A percentile compares a stretch with the other conserved stretches of the same genome.
These are phyloP conservation scores for Rhipidura dahli DNA, from an alignment of 2,113 vertebrate species.

Conservation along the genomic window DNA sequence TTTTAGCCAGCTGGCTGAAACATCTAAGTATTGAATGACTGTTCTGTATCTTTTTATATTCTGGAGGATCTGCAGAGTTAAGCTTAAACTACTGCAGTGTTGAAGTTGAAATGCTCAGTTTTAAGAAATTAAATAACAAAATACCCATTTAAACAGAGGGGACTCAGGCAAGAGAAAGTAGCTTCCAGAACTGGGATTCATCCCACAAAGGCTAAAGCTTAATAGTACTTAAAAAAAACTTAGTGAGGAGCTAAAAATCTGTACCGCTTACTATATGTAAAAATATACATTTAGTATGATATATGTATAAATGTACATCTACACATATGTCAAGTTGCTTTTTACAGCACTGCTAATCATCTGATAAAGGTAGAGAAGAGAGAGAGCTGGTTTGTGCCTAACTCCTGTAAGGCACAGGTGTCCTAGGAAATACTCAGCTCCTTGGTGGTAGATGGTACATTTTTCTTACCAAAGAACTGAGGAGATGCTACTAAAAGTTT, in stretches of 20 bases:
- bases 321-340: neutral
- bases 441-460: neutral
- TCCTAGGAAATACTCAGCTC: neutral
- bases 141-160: neutral
- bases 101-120: neutral
- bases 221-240: neutral
- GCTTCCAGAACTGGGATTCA: neutral
- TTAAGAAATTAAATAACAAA: neutral
- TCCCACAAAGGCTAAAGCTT: neutral
- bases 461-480: neutral
- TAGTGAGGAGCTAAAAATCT: neutral
- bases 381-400: neutral
- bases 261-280: neutral
- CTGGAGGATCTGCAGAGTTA: neutral
- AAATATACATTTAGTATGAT: neutral
- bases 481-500: neutral
- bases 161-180: neutral
- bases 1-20: neutral
- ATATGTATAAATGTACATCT: neutral
- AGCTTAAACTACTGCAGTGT: neutral
- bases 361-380: neutral
- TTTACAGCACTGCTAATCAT: neutral
- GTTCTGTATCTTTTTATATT: neutral
- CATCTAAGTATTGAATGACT: neutral
- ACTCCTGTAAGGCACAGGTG: neutral